Evolutionary conservation across 2,888 invertebrate genomes (phyloP).

Genomic region (Agrochola lychnidis): DNA sequence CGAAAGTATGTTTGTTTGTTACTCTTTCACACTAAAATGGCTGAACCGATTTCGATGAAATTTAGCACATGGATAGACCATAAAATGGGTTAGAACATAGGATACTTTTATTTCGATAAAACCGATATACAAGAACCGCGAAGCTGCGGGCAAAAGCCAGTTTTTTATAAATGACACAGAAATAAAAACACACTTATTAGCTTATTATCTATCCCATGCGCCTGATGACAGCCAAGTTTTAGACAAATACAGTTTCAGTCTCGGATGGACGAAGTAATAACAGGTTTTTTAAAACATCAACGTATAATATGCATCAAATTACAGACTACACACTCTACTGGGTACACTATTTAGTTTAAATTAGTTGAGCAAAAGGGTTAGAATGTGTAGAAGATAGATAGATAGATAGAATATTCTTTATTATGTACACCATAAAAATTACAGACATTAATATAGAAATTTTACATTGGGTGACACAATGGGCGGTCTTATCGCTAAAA

Average conservation of each 20-base stretch:
- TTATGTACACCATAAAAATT: too few relatives aligned
- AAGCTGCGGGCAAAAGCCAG: not conserved
- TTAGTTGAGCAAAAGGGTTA: not conserved
- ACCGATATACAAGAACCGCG: too few relatives aligned
- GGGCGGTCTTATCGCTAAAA: too few relatives aligned
- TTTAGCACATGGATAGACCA: too few relatives aligned
- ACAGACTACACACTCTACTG: conserved; percentile 43
- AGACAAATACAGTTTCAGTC: conserved; percentile 31
- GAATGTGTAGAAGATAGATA: not conserved
- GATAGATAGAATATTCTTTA: too few relatives aligned
- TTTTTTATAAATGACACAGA: not conserved
- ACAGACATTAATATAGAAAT: too few relatives aligned
- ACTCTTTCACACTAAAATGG: too few relatives aligned
- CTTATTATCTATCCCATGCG: not conserved
- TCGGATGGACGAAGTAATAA: conserved; percentile 52
- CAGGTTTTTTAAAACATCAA: conserved; percentile 11
- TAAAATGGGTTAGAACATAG: too few relatives aligned
- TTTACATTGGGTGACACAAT: too few relatives aligned
- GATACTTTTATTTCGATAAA: too few relatives aligned
- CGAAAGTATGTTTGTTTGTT: too few relatives aligned
- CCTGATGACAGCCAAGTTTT: conserved; percentile 21
- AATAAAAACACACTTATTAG: not conserved
- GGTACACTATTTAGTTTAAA: conserved; percentile 10
- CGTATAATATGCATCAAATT: conserved; percentile 36
- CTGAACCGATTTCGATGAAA: too few relatives aligned